Percentiles rank a stretch among this genome's conserved stretches.
Evolutionary conservation across 2,797 vertebrate genomes (phyloP).

Genomic region (Craterocephalus amniculus): DNA sequence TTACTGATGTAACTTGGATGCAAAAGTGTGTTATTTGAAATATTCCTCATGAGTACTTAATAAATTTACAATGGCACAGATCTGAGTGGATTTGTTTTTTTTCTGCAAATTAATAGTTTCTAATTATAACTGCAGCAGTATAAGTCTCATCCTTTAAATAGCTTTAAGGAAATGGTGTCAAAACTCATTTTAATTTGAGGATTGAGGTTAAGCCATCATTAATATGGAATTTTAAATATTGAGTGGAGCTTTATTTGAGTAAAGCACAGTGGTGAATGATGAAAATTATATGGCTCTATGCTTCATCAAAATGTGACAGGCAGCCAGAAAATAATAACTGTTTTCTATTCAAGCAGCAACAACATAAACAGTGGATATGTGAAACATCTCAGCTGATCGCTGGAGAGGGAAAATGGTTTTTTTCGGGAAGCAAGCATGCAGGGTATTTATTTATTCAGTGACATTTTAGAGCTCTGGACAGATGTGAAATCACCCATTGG

Average conservation of each 20-base stretch:
- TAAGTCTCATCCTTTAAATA: conserved; percentile 50
- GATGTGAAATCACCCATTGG: conserved; percentile 72
- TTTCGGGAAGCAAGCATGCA: conserved; percentile 41
- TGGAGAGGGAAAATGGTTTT: conserved; percentile 49
- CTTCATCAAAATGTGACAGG: conserved; percentile 57
- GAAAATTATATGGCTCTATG: conserved; percentile 60
- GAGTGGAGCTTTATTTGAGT: conserved; percentile 66
- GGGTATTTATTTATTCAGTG: conserved; percentile 61
- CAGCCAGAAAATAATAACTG: conserved; percentile 66
- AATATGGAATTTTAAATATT: conserved; percentile 67
- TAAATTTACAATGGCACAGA: conserved; percentile 26
- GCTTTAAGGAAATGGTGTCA: conserved; percentile 59
- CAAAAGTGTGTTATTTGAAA: conserved; percentile 38
- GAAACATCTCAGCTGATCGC: conserved; percentile 53
- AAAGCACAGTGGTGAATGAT: conserved; percentile 56
- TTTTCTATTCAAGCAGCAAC: conserved; percentile 51
- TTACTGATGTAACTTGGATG: conserved; percentile 39
- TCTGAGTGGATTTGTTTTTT: conserved; percentile 41
- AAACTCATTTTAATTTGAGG: conserved; percentile 62
- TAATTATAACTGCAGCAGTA: conserved; percentile 52
- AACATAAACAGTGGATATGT: conserved; percentile 56
- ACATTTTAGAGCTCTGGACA: conserved; percentile 74
- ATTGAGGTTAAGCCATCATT: conserved; percentile 75
- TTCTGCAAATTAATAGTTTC: conserved; percentile 49
- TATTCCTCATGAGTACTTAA: conserved; percentile 31